Evolutionary conservation across 2,113 vertebrate genomes (phyloP), one percentile per base, ranked within the genome.

Genomic region (Archocentrus centrarchus): DNA sequence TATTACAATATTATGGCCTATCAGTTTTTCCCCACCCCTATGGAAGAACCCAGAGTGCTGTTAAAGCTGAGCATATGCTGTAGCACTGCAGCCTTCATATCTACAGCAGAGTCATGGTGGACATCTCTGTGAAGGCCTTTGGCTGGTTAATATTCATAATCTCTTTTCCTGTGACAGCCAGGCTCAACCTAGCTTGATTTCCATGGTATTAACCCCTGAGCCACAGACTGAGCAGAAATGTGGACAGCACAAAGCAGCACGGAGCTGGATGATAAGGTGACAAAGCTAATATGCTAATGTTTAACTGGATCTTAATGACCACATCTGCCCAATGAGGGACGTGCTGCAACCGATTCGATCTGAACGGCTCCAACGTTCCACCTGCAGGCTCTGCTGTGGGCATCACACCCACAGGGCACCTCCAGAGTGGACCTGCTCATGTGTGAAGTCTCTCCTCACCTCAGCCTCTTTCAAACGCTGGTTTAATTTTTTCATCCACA

Each of bases 381-480:
- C 47, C 47, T 35, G 68, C 17, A n/a, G 3, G 47, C 32, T 55
- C 32, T 73, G 17, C 68, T 73, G 27, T 32, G 47, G 44, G 17
- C 53, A 73, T 32, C 24, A 73, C 6, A 32, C 30, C 11, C 44
- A 73, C 1, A 0, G 66, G 66, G 30, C 44, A 32, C 24, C 18
- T 70, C 32, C 47, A 73, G 50, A 73, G 30, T 53, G 44, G 44
- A 73, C 24, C 44, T 53, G 35, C 35, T 35, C 35, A 7, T 35
- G 35, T 30, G 30, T 30, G 30, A 30, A 30, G 4, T 30, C 30
- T 30, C 30, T 30, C 30, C 30, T 30, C 35, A 7, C 35, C 5
- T 35, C 15, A 27, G n/a, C 63, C 73, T 59, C 37, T 75, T 87
- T 73, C 79, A 18, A 59, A 27, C 20, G 37, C 59, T 27, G 61